Percentiles rank a stretch among this genome's conserved stretches.
Evolutionary conservation across 2,113 vertebrate genomes (phyloP).

Genomic region (Balaeniceps rex): DNA sequence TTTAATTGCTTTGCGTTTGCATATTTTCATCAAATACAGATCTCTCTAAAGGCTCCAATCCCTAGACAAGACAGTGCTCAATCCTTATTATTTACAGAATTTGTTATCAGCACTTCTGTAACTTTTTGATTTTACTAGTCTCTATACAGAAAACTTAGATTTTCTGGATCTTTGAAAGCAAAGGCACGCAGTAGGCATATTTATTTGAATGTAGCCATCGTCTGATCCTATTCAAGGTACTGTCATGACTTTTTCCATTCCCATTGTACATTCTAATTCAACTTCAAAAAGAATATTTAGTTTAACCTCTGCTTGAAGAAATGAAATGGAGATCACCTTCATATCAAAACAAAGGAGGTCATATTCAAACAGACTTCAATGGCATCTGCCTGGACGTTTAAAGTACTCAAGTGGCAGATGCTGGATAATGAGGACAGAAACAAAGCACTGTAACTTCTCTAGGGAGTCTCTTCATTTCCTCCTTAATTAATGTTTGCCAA

Average conservation of each 20-base stretch:
- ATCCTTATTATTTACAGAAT: background rate
- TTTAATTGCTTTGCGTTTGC: background rate
- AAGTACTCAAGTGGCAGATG: background rate
- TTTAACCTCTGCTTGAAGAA: slow-evolving; percentile 37
- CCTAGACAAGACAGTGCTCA: background rate
- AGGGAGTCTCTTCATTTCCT: background rate
- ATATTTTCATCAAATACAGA: background rate
- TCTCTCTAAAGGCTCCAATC: background rate
- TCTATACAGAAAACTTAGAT: background rate
- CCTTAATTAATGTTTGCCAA: background rate
- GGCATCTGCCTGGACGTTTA: background rate
- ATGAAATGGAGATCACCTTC: slow-evolving; percentile 11
- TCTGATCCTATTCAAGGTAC: background rate
- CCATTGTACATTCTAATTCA: slow-evolving; percentile 22
- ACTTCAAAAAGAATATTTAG: slow-evolving; percentile 54
- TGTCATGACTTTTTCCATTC: background rate
- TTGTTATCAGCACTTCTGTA: background rate
- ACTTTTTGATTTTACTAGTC: background rate
- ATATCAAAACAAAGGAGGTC: slow-evolving; percentile 24
- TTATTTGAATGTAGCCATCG: background rate
- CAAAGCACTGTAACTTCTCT: background rate
- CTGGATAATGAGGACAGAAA: background rate
- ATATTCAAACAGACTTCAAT: background rate
- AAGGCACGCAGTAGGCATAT: background rate
- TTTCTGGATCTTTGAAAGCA: background rate